Percentiles rank a stretch among this genome's conserved stretches.
phyloP scores from a whole-genome alignment of 1,140 invertebrate species.

The Anagrus nilaparvatae region DNA sequence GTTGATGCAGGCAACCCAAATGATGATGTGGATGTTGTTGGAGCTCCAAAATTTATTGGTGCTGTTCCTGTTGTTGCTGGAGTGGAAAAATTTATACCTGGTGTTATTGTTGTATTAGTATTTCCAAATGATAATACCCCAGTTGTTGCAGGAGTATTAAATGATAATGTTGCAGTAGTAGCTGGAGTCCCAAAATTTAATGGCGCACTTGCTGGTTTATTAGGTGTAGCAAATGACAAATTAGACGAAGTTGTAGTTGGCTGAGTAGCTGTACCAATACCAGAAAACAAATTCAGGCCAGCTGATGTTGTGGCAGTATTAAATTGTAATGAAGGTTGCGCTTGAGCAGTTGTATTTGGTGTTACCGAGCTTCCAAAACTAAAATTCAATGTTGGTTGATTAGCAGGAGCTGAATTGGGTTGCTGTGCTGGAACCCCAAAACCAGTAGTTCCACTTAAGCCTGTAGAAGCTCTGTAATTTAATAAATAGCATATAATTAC shows the following conservation, averaged over 20 bases:
- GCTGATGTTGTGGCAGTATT: constrained; percentile 19
- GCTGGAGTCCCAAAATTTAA: constrained; percentile 10
- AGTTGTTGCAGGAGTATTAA: constrained; percentile 21
- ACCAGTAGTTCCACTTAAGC: constrained; percentile 12
- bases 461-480: not conserved
- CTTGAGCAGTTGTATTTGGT: constrained; percentile 13
- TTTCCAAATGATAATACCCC: constrained; percentile 24
- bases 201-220: constrained; percentile 6
- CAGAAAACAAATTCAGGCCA: constrained; percentile 20
- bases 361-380: constrained; percentile 22
- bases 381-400: constrained; percentile 24
- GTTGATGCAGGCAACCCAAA: constrained; percentile 16
- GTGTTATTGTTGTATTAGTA: no score
- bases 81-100: constrained; percentile 15
- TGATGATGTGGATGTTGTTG: constrained; percentile 24
- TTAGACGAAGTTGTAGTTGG: constrained; percentile 12
- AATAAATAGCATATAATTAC: not conserved
- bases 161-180: constrained; percentile 16
- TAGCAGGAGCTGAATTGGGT: constrained; percentile 19
- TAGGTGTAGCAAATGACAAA: constrained; percentile 11
- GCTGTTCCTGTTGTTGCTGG: constrained; percentile 22
- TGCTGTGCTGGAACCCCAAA: constrained; percentile 19
- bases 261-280: constrained; percentile 18
- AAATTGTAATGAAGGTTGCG: constrained; percentile 14
- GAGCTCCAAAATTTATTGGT: constrained; percentile 27